These are phyloP conservation scores for Drosophila trichaetosa DNA, from an alignment of 2,888 invertebrate genomes.

Conservation along the genomic window DNA sequence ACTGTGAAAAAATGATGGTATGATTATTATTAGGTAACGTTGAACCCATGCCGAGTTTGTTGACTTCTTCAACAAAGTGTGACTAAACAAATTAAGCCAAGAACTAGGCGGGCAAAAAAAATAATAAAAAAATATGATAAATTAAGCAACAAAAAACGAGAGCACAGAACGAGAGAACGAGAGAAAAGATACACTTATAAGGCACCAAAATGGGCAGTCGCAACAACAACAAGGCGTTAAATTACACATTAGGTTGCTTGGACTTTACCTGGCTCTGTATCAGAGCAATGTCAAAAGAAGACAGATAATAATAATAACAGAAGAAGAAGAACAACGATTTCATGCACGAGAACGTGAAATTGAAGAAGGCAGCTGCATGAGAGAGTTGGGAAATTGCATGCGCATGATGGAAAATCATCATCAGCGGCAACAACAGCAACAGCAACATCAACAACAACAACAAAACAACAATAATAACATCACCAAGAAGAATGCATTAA, in stretches of 20 bases:
- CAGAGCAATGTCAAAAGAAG: slow-evolving; percentile 60
- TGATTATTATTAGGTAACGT: slow-evolving; percentile 60
- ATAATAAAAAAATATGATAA: slow-evolving; percentile 15
- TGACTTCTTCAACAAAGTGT: slow-evolving; percentile 79
- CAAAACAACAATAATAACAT: slow-evolving; percentile 30
- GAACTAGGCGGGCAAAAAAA: slow-evolving; percentile 48
- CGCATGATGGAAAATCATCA: slow-evolving; percentile 64
- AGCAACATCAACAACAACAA: not conserved
- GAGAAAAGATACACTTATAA: slow-evolving; percentile 43
- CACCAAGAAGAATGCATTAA: slow-evolving; percentile 42
- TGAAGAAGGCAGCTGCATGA: slow-evolving; percentile 36
- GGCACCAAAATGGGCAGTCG: slow-evolving; percentile 32
- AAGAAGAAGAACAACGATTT: slow-evolving; percentile 45
- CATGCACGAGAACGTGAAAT: slow-evolving; percentile 66
- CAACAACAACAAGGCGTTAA: slow-evolving; percentile 58
- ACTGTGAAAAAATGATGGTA: slow-evolving; percentile 15
- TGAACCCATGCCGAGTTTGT: slow-evolving; percentile 75
- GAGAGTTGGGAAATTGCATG: slow-evolving; percentile 59
- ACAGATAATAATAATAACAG: slow-evolving; percentile 44
- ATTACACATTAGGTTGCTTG: slow-evolving; percentile 67
- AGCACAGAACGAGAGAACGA: slow-evolving; percentile 30
- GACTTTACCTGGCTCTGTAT: slow-evolving; percentile 22
- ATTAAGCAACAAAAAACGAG: slow-evolving; percentile 43
- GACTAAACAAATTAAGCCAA: slow-evolving; percentile 76
- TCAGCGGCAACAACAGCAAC: not conserved